A percentile compares a stretch with the other conserved stretches of the same genome.
Evolutionary conservation across 2,888 invertebrate genomes (phyloP).

Genomic region (Erpobdella octoculata): DNA sequence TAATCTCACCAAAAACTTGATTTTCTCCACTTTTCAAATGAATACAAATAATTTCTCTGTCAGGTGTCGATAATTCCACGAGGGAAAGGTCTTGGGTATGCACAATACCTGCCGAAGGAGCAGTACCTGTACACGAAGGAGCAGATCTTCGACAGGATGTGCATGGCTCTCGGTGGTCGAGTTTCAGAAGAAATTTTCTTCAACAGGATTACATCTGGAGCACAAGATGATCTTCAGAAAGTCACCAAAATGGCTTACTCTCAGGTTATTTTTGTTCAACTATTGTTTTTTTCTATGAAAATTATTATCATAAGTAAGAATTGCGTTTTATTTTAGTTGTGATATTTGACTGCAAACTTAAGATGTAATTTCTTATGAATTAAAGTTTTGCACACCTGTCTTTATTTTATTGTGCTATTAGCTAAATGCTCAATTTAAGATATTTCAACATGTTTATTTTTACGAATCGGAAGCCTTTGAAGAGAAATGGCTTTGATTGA

Average conservation of each 20-base stretch:
- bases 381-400: too few relatives aligned
- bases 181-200: conserved; percentile 97
- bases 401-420: too few relatives aligned
- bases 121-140: conserved; percentile 93
- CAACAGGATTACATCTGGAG: conserved; percentile 88
- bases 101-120: conserved; percentile 96
- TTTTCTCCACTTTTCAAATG: too few relatives aligned
- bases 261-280: conserved; percentile 60
- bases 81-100: conserved; percentile 95
- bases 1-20: too few relatives aligned
- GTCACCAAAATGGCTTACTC: conserved; percentile 96
- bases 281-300: not conserved
- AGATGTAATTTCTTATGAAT: too few relatives aligned
- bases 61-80: conserved; percentile 90
- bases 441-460: too few relatives aligned
- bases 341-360: too few relatives aligned
- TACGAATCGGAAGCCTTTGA: too few relatives aligned
- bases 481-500: too few relatives aligned
- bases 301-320: not conserved
- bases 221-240: conserved; percentile 95
- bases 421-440: too few relatives aligned
- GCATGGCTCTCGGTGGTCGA: conserved; percentile 96
- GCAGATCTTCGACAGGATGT: conserved; percentile 93
- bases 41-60: too few relatives aligned
- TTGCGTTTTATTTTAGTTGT: not conserved